Evolutionary conservation across 1,140 invertebrate species (phyloP).

Genomic region (Drosophila quadrilineata): DNA sequence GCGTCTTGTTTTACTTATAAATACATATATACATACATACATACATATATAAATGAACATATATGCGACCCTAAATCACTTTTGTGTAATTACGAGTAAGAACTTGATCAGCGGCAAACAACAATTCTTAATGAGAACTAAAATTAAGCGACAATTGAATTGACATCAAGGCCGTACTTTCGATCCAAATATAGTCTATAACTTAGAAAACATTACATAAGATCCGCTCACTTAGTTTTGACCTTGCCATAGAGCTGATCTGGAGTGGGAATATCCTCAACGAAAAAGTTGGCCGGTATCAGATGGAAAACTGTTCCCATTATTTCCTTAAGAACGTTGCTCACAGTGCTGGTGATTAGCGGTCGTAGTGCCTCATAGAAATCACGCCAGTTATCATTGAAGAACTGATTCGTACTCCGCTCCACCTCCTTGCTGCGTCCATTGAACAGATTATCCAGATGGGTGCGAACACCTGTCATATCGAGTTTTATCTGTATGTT

Average conservation of each 20-base stretch:
- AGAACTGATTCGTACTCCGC: constrained; percentile 86
- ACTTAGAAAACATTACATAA: no score
- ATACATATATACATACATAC: no score
- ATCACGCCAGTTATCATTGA: constrained; percentile 86
- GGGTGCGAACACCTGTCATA: constrained; percentile 58
- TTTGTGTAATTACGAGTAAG: no score
- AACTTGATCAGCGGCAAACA: no score
- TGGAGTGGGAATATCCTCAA: constrained; percentile 72
- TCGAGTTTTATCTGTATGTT: constrained; percentile 84
- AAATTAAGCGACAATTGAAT: no score
- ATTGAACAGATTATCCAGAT: constrained; percentile 71
- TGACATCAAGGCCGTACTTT: no score
- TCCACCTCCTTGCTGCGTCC: constrained; percentile 81
- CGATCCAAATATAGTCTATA: no score
- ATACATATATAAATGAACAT: no score
- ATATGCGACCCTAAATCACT: no score
- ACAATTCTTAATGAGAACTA: no score
- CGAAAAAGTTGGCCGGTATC: constrained; percentile 83
- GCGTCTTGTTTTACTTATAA: no score
- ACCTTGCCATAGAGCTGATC: constrained; percentile 81
- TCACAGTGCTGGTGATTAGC: constrained; percentile 85
- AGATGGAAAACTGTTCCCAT: constrained; percentile 85
- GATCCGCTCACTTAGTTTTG: no score
- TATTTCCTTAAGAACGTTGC: constrained; percentile 84
- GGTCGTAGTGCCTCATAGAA: constrained; percentile 85